Evolutionary conservation across 2,888 invertebrate species (phyloP).

Genomic region (Drosophila leonis): DNA sequence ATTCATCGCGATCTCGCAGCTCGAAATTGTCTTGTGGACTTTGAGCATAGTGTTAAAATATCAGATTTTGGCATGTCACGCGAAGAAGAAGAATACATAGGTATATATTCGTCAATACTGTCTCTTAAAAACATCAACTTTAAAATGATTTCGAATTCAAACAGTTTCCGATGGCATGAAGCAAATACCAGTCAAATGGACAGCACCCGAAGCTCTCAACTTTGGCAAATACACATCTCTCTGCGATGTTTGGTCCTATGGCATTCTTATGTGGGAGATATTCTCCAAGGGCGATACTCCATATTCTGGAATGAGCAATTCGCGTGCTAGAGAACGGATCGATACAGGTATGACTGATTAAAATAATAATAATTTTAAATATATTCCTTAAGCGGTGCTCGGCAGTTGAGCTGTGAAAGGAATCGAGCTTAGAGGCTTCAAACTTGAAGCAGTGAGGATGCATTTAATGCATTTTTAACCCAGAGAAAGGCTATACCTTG

Average conservation of each 20-base stretch:
- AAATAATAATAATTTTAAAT: not conserved
- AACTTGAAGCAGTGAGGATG: not conserved
- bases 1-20: conserved; percentile 98
- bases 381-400: not conserved
- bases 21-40: conserved; percentile 92
- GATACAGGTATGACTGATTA: conserved; percentile 90
- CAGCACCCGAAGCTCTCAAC: conserved; percentile 97
- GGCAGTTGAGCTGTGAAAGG: not conserved
- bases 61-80: conserved; percentile 99
- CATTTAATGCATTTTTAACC: too few species aligned
- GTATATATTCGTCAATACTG: conserved; percentile 49
- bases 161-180: conserved; percentile 98
- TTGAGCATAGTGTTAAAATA: conserved; percentile 96
- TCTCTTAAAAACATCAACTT: not conserved
- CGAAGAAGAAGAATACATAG: conserved; percentile 97
- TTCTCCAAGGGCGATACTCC: conserved; percentile 97
- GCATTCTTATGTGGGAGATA: conserved; percentile 98
- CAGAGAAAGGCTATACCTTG: too few species aligned
- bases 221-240: conserved; percentile 98
- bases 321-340: conserved; percentile 96
- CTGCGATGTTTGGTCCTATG: conserved; percentile 99
- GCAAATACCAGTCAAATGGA: conserved; percentile 99
- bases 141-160: not conserved
- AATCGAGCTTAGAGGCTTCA: not conserved
- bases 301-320: conserved; percentile 97